Evolutionary conservation across 2,888 invertebrate genomes (phyloP).

Genomic region (Nebria brevicollis): DNA sequence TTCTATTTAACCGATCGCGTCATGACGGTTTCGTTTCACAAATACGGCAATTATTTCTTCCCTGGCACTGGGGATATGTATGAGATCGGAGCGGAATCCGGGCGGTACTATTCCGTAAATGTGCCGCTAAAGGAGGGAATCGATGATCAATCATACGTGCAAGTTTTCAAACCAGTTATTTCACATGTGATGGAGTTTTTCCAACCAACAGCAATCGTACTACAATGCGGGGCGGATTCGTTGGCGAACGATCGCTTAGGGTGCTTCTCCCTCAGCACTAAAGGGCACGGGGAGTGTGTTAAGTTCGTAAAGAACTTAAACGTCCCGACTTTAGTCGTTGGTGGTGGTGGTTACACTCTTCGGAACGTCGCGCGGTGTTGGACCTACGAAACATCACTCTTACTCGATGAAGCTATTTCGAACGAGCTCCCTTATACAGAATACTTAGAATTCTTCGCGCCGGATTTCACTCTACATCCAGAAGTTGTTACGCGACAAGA

Average conservation of each 20-base stretch:
- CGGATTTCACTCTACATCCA: slow-evolving; percentile 95
- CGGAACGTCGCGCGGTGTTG: slow-evolving; percentile 98
- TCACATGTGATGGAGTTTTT: slow-evolving; percentile 95
- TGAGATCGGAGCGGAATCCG: slow-evolving; percentile 95
- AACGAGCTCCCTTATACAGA: slow-evolving; percentile 96
- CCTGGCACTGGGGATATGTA: slow-evolving; percentile 99
- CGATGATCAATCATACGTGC: slow-evolving; percentile 90
- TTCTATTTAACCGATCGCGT: slow-evolving; percentile 97
- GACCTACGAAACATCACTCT: slow-evolving; percentile 97
- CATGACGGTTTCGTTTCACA: slow-evolving; percentile 99
- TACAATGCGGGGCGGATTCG: slow-evolving; percentile 99
- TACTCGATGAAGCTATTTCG: slow-evolving; percentile 91
- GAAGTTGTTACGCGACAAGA: slow-evolving; percentile 88
- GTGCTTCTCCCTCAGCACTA: slow-evolving; percentile 94
- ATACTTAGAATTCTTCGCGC: slow-evolving; percentile 96
- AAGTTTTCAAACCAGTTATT: slow-evolving; percentile 94
- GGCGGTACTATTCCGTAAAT: slow-evolving; percentile 97
- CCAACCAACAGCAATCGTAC: slow-evolving; percentile 94
- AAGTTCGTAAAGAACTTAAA: slow-evolving; percentile 93
- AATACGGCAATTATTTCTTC: slow-evolving; percentile 97
- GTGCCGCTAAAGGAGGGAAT: slow-evolving; percentile 98
- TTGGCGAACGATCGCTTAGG: slow-evolving; percentile 94
- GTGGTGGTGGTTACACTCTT: slow-evolving; percentile 86
- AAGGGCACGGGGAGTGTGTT: slow-evolving; percentile 98
- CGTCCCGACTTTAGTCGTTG: slow-evolving; percentile 78